Conservation (phyloP, 2,113 vertebrate species). For the Syrrhaptes paradoxus region DNA sequence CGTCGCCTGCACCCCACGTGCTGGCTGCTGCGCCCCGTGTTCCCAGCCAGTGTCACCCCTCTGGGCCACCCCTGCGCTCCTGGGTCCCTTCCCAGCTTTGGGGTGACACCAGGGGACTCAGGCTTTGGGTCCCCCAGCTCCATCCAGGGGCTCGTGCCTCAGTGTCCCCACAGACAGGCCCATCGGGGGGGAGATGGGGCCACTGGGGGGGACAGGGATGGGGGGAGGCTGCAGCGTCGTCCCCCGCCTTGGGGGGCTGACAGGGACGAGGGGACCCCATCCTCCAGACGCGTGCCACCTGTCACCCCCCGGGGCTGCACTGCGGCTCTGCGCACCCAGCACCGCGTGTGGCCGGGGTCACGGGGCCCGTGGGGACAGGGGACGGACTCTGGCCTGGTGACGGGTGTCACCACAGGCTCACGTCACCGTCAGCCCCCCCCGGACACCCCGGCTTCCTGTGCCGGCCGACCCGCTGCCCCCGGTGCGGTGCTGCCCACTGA, state of each 20-base stretch:
- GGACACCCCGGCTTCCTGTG: not conserved
- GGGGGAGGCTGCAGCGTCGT: not conserved
- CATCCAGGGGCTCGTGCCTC: no score
- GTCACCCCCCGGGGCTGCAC: rapidly evolving
- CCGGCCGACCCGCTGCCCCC: rapidly evolving
- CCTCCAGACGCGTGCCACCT: rapidly evolving
- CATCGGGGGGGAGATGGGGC: not conserved
- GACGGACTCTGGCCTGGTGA: not conserved
- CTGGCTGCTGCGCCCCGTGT: no score
- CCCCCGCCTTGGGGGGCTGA: not conserved
- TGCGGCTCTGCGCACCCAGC: rapidly evolving
- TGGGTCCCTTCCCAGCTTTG: no score
- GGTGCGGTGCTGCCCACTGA: not conserved
- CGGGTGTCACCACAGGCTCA: not conserved
- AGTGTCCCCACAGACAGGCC: no score
- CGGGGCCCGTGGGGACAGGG: not conserved
- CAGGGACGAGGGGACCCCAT: not conserved
- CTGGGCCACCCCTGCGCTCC: no score
- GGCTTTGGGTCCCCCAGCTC: no score
- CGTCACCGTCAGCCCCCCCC: no score
- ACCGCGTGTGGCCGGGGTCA: not conserved
- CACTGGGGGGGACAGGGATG: not conserved
- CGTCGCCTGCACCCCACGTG: no score
- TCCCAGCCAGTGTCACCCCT: no score
- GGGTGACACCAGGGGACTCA: no score